Evolutionary conservation across 1,140 invertebrate species (phyloP).

Genomic region (Pararge aegeria): DNA sequence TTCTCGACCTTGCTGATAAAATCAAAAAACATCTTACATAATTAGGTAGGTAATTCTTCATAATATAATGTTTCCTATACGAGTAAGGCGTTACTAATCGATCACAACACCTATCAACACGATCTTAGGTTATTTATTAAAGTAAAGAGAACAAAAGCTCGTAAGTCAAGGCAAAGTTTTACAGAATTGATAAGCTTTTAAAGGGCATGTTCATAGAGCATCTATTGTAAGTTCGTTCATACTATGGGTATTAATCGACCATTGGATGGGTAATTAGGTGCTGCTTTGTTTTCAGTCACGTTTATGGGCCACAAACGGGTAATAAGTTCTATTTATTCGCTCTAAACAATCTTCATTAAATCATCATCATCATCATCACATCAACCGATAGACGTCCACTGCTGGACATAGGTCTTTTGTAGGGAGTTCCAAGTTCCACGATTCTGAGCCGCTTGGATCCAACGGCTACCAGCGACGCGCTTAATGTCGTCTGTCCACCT

Average conservation of each 20-base stretch:
- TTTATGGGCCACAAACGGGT: not conserved
- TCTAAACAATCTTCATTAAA: too few relatives aligned
- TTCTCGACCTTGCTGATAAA: too few relatives aligned
- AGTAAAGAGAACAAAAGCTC: not conserved
- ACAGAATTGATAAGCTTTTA: slow-evolving; percentile 24
- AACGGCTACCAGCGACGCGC: too few relatives aligned
- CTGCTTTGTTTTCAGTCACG: slow-evolving; percentile 46
- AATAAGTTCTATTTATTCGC: not conserved
- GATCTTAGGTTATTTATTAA: not conserved
- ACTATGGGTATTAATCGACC: slow-evolving; percentile 28
- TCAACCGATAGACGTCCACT: too few relatives aligned
- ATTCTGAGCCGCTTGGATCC: too few relatives aligned
- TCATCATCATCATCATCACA: too few relatives aligned
- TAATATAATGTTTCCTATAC: not conserved
- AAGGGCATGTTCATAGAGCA: slow-evolving; percentile 15
- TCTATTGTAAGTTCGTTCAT: slow-evolving; percentile 30
- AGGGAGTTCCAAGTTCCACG: too few relatives aligned
- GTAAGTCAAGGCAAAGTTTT: not conserved
- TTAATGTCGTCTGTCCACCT: too few relatives aligned
- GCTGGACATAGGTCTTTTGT: too few relatives aligned
- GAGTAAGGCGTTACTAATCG: not conserved
- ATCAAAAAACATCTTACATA: too few relatives aligned
- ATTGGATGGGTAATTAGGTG: slow-evolving; percentile 50
- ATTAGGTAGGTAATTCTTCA: not conserved
- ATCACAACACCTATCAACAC: not conserved